Evolutionary conservation across 2,113 vertebrate genomes (phyloP), one percentile per base, ranked within the genome.

Genomic region (Seriola dumerili): DNA sequence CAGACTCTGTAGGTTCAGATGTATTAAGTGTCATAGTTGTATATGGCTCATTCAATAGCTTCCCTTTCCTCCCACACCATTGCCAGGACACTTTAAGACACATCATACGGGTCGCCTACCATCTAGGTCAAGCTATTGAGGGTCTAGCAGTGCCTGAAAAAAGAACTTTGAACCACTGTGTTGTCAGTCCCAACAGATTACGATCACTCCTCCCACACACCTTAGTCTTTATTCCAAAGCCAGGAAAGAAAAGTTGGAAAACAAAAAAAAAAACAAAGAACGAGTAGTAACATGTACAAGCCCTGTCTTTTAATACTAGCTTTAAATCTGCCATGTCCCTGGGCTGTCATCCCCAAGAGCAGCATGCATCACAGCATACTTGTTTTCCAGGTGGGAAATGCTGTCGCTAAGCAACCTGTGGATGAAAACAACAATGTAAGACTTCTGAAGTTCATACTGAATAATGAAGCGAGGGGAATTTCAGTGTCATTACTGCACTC

Each of bases 51-150:
- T 82, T 92, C 81, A 85, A 57, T 68, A 59, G 50, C 66, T 61
- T 88, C 62, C 25, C 68, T 73, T 80, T 82, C 44, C 74, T 71
- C 55, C 52, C 75, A 82, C 76, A 75, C 48, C 40, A 83, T 80
- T 74, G 83, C 84, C 32, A 80, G 70, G 77, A 90, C 78, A 84
- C 83, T 92, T 81, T 81, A 86, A 90, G 84, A 82, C 77, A 69
- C 61, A 91, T 92, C 91, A 91, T 86, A 70, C 54, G 71, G 91
- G 86, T 94, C 81, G 19, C 72, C 80, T 85, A 63, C 48, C 81
- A 94, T 90, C 83, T 93, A 78, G 92, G 92, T 88, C 93, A 91
- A 62, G 64, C 55, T 64, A 75, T 62, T 50, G 59, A 40, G 76
- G 72, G 46, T 67, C 68, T 65, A 72, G 68, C 78, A 55, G 55